These are phyloP conservation scores for Apodemus sylvaticus DNA, from an alignment of 2,113 vertebrate genomes.

Conservation along the genomic window DNA sequence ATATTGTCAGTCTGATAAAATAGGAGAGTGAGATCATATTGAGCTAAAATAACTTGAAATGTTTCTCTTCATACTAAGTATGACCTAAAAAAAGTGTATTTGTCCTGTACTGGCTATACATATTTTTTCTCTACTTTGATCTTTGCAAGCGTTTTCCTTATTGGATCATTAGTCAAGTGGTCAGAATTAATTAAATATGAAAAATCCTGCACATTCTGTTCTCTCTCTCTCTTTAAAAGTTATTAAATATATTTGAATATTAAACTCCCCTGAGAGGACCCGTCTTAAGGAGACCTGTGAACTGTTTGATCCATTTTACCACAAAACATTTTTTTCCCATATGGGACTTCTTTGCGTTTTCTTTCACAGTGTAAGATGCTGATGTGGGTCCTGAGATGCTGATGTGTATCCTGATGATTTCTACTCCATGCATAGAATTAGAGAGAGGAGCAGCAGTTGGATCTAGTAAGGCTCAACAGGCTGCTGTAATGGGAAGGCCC, in stretches of 20 bases:
- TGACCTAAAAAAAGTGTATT: neutral
- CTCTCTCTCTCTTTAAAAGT: neutral
- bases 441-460: neutral
- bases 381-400: neutral
- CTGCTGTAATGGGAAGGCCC: neutral
- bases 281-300: neutral
- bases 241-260: neutral
- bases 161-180: neutral
- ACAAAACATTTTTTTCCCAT: neutral
- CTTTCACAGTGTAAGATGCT: neutral
- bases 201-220: neutral
- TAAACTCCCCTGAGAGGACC: neutral
- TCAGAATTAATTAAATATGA: slow-evolving; percentile 36
- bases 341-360: neutral
- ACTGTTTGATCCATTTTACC: slow-evolving; percentile 18
- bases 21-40: slow-evolving; percentile 30
- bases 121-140: slow-evolving; percentile 8
- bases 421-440: neutral
- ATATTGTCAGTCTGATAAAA: slow-evolving; percentile 50
- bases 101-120: neutral
- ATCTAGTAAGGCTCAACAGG: neutral
- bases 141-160: neutral
- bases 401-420: neutral
- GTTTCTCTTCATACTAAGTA: neutral
- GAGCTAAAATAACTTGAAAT: slow-evolving; percentile 47